Percentiles rank a stretch among this genome's conserved stretches.
phyloP scores from a whole-genome alignment of 2,888 invertebrate genomes.

The Andrena trimmerana region DNA sequence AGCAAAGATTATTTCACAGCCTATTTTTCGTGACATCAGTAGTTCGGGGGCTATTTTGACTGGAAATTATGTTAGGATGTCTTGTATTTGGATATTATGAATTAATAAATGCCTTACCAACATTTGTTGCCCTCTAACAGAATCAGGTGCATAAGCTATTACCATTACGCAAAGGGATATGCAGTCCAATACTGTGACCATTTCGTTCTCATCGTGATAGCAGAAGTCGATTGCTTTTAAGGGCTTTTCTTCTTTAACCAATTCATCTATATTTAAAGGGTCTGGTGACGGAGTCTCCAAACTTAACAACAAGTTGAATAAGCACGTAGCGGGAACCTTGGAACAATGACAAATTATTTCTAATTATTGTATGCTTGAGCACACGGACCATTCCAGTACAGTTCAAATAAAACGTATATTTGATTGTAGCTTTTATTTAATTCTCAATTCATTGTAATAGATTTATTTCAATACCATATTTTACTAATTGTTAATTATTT shows the following conservation, averaged over 20 bases:
- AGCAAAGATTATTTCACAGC: too few relatives aligned
- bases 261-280: constrained; percentile 95
- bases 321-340: constrained; percentile 94
- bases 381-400: too few relatives aligned
- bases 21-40: too few relatives aligned
- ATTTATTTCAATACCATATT: too few relatives aligned
- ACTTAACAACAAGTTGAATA: constrained; percentile 96
- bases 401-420: background rate
- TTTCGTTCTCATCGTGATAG: constrained; percentile 99
- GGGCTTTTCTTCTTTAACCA: constrained; percentile 96
- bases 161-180: constrained; percentile 99
- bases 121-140: constrained; percentile 96
- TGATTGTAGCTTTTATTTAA: background rate
- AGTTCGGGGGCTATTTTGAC: too few relatives aligned
- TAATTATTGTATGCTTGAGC: background rate
- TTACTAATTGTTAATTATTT: too few relatives aligned
- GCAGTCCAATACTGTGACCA: constrained; percentile 98
- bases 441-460: too few relatives aligned
- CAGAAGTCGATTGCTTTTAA: constrained; percentile 98
- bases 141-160: constrained; percentile 98
- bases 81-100: too few relatives aligned
- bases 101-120: constrained; percentile 87
- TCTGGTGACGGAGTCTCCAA: constrained; percentile 98
- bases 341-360: constrained; percentile 33
- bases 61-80: too few relatives aligned